These are phyloP conservation scores for Eurytoma adleriae DNA, from an alignment of 2,888 invertebrate species.

Conservation along the genomic window DNA sequence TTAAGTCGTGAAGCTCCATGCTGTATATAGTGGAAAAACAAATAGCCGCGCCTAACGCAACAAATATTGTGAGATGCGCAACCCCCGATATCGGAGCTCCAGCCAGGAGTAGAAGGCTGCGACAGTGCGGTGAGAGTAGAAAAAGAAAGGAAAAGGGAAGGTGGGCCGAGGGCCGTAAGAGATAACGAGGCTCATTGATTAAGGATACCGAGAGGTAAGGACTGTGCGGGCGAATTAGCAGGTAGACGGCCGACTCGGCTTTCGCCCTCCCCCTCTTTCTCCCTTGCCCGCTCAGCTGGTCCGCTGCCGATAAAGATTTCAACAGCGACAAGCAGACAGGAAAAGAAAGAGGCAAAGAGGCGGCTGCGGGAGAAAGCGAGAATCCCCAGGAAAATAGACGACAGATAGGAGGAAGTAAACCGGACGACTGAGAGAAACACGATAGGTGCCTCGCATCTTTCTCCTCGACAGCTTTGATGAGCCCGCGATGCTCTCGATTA, in stretches of 20 bases:
- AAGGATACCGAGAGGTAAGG: conserved; percentile 43
- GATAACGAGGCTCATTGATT: conserved; percentile 64
- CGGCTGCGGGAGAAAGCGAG: background rate
- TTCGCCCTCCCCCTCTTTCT: too few species aligned
- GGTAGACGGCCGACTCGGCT: conserved; percentile 58
- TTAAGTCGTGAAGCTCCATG: conserved; percentile 28
- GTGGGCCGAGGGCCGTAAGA: conserved; percentile 43
- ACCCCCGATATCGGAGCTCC: conserved; percentile 13
- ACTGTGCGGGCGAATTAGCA: conserved; percentile 65
- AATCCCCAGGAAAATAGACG: background rate
- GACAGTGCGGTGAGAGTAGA: conserved; percentile 2
- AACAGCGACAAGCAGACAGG: conserved; percentile 50
- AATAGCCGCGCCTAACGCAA: conserved; percentile 59
- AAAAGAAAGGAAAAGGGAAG: background rate
- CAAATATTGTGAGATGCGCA: conserved; percentile 68
- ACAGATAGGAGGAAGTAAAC: background rate
- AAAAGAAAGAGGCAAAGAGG: conserved; percentile 54
- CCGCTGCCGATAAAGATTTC: conserved; percentile 44
- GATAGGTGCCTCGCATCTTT: background rate
- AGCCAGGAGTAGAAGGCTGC: background rate
- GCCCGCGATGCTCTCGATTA: background rate
- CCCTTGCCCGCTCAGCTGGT: conserved; percentile 20
- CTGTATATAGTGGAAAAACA: conserved; percentile 40
- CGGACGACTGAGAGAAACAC: background rate
- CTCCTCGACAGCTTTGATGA: conserved; percentile 8